Evolutionary conservation across 2,888 invertebrate genomes (phyloP).

Genomic region (Lepidochrysops patricia): DNA sequence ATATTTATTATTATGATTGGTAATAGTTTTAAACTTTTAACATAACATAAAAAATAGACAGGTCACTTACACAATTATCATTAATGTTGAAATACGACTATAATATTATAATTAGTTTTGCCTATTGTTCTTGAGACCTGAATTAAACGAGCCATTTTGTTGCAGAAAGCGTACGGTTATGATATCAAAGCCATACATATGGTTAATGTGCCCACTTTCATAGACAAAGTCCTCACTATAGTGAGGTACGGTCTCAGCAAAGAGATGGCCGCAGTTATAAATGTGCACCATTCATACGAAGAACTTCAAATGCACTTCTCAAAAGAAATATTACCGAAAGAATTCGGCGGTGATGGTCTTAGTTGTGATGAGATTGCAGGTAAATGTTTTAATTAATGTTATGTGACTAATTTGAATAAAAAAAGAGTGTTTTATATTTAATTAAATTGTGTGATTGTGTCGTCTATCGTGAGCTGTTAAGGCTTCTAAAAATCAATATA

Average conservation of each 20-base stretch:
- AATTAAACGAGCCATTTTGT: slow-evolving; percentile 15
- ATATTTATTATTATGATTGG: no score
- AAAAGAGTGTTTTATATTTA: no score
- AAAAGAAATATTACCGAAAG: slow-evolving; percentile 33
- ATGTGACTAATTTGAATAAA: no score
- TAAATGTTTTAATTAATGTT: neutral
- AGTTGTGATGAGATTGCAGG: neutral
- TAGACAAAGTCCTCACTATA: slow-evolving; percentile 41
- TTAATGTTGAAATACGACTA: no score
- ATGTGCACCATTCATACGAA: slow-evolving; percentile 27
- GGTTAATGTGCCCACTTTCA: slow-evolving; percentile 44
- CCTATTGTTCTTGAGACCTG: neutral
- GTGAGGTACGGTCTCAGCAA: slow-evolving; percentile 39
- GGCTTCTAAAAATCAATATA: no score
- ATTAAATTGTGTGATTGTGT: no score
- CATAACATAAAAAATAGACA: no score
- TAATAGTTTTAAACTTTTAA: no score
- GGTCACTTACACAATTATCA: no score
- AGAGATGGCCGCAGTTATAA: slow-evolving; percentile 29
- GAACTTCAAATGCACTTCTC: slow-evolving; percentile 28
- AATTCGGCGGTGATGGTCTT: slow-evolving; percentile 35
- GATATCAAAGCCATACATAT: slow-evolving; percentile 49
- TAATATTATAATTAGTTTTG: no score
- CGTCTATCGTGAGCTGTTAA: no score
- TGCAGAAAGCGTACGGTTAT: slow-evolving; percentile 43